phyloP scores from a whole-genome alignment of 2,797 vertebrate genomes.

The Macropus fuliginosus region DNA sequence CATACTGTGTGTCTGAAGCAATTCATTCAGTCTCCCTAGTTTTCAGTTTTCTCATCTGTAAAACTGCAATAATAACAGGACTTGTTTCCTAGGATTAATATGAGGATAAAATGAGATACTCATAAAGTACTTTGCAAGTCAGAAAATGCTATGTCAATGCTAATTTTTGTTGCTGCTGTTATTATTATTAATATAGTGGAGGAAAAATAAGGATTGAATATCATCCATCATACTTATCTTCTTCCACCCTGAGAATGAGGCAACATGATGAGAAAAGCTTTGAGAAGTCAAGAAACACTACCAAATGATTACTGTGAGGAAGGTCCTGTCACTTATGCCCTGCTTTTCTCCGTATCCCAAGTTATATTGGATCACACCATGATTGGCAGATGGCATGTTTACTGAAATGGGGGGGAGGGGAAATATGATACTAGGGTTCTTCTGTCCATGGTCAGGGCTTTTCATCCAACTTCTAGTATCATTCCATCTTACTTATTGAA shows the following conservation, averaged over 20 bases:
- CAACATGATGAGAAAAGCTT: background rate
- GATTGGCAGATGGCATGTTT: background rate
- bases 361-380: background rate
- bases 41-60: background rate
- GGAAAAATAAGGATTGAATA: background rate
- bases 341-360: background rate
- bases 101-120: background rate
- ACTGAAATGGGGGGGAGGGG: background rate
- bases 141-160: background rate
- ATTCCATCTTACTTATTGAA: constrained; percentile 30
- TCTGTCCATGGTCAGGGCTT: background rate
- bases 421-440: background rate
- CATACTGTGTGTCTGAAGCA: background rate
- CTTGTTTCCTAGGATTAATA: background rate
- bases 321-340: background rate
- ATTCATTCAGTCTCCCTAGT: background rate
- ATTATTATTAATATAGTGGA: background rate
- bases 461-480: background rate
- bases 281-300: background rate
- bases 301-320: background rate
- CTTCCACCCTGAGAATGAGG: background rate
- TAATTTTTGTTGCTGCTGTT: background rate
- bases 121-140: background rate
- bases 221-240: background rate
- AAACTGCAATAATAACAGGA: background rate